A percentile compares a stretch with the other conserved stretches of the same genome.
Conservation (phyloP, 2,797 vertebrate species). For the Hemibagrus guttatus region DNA sequence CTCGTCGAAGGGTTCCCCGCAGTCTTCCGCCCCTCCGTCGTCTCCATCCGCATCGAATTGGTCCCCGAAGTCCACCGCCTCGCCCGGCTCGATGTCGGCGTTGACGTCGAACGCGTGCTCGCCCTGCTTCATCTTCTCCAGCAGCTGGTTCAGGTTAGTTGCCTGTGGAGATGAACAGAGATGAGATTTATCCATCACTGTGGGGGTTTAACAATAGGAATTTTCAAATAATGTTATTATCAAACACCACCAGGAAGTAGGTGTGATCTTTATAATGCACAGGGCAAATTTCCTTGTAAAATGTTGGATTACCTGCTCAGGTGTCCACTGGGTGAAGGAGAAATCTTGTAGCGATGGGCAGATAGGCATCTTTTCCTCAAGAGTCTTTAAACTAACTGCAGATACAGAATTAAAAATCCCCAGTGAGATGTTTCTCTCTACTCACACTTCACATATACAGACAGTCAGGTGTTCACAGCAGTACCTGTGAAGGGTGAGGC, state of each 20-base stretch:
- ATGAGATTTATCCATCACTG: neutral
- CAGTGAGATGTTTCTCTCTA: neutral
- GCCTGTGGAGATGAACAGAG: slow-evolving; percentile 68
- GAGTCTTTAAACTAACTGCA: slow-evolving; percentile 75
- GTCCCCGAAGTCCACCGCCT: slow-evolving; percentile 63
- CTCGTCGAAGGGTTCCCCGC: slow-evolving; percentile 67
- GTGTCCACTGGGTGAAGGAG: slow-evolving; percentile 86
- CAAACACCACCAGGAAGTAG: neutral
- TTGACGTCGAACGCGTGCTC: slow-evolving; percentile 86
- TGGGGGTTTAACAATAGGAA: too few species aligned
- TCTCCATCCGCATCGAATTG: slow-evolving; percentile 78
- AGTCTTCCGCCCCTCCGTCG: slow-evolving; percentile 60
- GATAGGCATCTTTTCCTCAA: slow-evolving; percentile 76
- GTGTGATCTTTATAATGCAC: neutral
- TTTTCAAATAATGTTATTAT: too few species aligned
- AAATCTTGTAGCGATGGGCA: slow-evolving; percentile 90
- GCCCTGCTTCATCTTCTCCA: slow-evolving; percentile 88
- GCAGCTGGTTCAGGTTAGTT: slow-evolving; percentile 81
- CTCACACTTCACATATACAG: neutral
- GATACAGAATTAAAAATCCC: neutral
- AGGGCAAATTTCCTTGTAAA: neutral
- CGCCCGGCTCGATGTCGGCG: slow-evolving; percentile 72
- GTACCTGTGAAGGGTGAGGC: slow-evolving; percentile 79
- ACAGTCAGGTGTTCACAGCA: neutral
- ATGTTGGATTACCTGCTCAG: slow-evolving; percentile 70